These are phyloP conservation scores for Eupleurogrammus muticus DNA, from an alignment of 2,797 vertebrate genomes.

Conservation along the genomic window DNA sequence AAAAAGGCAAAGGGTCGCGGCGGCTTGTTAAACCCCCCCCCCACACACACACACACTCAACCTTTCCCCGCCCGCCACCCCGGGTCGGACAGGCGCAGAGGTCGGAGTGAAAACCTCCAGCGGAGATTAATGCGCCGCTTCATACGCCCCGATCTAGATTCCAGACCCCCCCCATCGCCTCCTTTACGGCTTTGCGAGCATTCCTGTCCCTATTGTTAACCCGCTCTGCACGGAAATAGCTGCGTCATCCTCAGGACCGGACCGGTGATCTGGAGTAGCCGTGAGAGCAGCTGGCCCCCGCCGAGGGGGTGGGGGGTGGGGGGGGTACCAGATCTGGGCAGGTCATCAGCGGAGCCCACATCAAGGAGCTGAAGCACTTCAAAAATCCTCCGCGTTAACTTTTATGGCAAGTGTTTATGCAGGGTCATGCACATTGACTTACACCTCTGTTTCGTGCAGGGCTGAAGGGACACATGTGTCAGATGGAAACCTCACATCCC, in stretches of 20 bases:
- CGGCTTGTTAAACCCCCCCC: slow-evolving; percentile 55
- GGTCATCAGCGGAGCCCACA: slow-evolving; percentile 77
- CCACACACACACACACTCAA: too few relatives aligned
- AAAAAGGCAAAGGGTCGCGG: slow-evolving; percentile 32
- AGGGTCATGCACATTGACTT: slow-evolving; percentile 83
- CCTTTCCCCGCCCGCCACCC: too few relatives aligned
- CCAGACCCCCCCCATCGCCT: slow-evolving; percentile 75
- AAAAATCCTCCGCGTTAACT: slow-evolving; percentile 78
- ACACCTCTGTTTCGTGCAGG: slow-evolving; percentile 73
- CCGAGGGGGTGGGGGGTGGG: too few relatives aligned
- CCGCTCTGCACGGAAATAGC: slow-evolving; percentile 78
- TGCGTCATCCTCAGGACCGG: slow-evolving; percentile 72
- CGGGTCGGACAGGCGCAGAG: slow-evolving; percentile 58
- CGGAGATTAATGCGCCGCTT: slow-evolving; percentile 77
- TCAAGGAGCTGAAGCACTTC: slow-evolving; percentile 73
- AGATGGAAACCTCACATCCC: slow-evolving; percentile 51
- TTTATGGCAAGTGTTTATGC: slow-evolving; percentile 86
- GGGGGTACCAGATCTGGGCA: slow-evolving; percentile 76
- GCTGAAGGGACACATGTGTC: slow-evolving; percentile 71
- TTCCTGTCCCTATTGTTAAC: slow-evolving; percentile 79
- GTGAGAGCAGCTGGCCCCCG: slow-evolving; percentile 68
- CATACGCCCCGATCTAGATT: slow-evolving; percentile 82
- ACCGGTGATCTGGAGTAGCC: slow-evolving; percentile 63
- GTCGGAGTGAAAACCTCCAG: slow-evolving; percentile 79
- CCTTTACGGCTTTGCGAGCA: slow-evolving; percentile 76